Conservation (phyloP, 2,888 invertebrate genomes). For the Tachystola acroxantha region DNA sequence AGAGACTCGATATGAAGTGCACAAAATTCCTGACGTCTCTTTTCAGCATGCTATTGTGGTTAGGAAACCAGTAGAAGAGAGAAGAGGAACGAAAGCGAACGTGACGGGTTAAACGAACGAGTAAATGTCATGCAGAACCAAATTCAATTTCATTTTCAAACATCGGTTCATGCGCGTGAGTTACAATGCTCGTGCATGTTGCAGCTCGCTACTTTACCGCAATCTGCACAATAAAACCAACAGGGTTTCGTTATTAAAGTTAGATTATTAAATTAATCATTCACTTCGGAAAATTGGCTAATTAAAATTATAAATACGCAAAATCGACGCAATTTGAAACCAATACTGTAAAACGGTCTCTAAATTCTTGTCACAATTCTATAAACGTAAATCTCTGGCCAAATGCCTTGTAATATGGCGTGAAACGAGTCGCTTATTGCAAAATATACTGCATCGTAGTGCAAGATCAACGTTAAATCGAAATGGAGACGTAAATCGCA, state of each 20-base stretch:
- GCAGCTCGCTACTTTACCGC: constrained; percentile 22
- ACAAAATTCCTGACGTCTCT: constrained; percentile 42
- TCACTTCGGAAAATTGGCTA: neutral
- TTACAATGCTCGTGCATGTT: constrained; percentile 50
- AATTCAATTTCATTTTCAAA: constrained; percentile 61
- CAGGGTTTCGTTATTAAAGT: neutral
- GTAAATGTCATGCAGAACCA: constrained; percentile 59
- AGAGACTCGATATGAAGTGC: constrained; percentile 30
- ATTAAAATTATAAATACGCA: neutral
- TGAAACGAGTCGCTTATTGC: constrained; percentile 23
- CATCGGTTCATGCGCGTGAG: constrained; percentile 55
- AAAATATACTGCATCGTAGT: constrained; percentile 24
- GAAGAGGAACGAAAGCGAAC: constrained; percentile 39
- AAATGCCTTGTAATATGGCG: constrained; percentile 23
- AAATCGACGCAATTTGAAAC: constrained; percentile 2
- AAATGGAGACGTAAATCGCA: constrained; percentile 46
- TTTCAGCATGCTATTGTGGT: constrained; percentile 32
- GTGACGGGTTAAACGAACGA: constrained; percentile 42
- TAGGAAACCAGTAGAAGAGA: constrained; percentile 22
- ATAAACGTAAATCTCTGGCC: constrained; percentile 12
- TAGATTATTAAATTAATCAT: too few species aligned
- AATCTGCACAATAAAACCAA: neutral
- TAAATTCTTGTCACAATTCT: constrained; percentile 10
- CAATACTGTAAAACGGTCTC: neutral
- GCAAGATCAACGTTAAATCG: constrained; percentile 34